Evolutionary conservation across 2,888 invertebrate genomes (phyloP), one percentile per base, ranked within the genome.

Genomic region (Torymus texanus): DNA sequence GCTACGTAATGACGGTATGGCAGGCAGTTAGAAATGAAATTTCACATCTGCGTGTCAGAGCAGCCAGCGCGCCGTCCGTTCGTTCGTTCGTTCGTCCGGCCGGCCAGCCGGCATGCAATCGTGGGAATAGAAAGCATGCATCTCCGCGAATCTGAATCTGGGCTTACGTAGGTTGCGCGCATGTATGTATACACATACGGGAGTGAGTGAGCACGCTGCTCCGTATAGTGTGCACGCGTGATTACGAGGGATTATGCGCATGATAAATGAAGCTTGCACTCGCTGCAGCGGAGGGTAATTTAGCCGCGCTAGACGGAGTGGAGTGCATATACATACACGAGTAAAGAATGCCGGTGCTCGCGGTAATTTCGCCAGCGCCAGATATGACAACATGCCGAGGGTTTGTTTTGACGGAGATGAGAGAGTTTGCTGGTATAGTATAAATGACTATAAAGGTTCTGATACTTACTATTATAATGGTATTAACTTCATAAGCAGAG

Each of bases 71-170:
- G 65, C 72, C 70, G 78, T 79, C 68, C 68, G 55, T 56, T 51
- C 14, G 56, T 10, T n/a, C n/a, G n/a, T n/a, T n/a, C n/a, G n/a
- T n/a, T n/a, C 11, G 67, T 29, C 16, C 10, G 55, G 16, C 62
- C 59, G 66, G 73, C 50, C 50, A 2, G 67, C 29, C 58, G 76
- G 68, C 62, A 29, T 18, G 80, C 83, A 85, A 84, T 86, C 86
- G 87, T 87, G 87, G 86, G 87, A 87, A 87, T 87, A 86, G 86
- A 87, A 87, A 87, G 85, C 85, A 85, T 79, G 62, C 67, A 53
- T 77, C 77, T 83, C 82, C 78, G 81, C 80, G 72, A 81, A 78
- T 81, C 77, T 65, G 78, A 82, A 83, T 82, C 81, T 81, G 65
- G 78, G 73, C 81, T 83, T 82, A 75, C 71, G 67, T 66, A 29